Evolutionary conservation across 2,888 invertebrate genomes (phyloP).

Genomic region (Drosophila tanythrix): DNA sequence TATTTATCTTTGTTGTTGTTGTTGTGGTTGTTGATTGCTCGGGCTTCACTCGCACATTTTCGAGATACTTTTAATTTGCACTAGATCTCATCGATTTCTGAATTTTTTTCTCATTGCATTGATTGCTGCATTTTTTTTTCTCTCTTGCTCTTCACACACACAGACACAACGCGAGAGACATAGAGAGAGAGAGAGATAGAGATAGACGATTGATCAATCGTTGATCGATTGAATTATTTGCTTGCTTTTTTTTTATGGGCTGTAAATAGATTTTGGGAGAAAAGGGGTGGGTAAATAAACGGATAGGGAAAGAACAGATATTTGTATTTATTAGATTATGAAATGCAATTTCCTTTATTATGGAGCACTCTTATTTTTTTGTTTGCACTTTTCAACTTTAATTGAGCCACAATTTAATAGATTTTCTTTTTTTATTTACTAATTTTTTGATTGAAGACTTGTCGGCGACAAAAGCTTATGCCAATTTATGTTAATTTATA

Average conservation of each 20-base stretch:
- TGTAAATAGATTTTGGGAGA: constrained; percentile 53
- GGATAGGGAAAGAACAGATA: constrained; percentile 7
- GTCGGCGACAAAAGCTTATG: constrained; percentile 58
- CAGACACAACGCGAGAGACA: constrained; percentile 18
- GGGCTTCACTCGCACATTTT: constrained; percentile 63
- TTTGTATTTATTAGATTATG: constrained; percentile 12
- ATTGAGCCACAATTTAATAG: constrained; percentile 16
- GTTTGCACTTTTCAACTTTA: constrained; percentile 35
- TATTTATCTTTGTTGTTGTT: constrained; percentile 8
- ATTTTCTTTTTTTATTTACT: constrained; percentile 10
- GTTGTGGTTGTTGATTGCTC: constrained; percentile 11
- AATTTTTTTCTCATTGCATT: constrained; percentile 37
- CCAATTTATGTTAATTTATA: constrained; percentile 78
- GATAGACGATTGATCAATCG: constrained; percentile 12
- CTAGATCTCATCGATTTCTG: constrained; percentile 47
- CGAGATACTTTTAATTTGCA: constrained; percentile 48
- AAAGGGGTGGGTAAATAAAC: constrained; percentile 4
- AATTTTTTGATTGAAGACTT: constrained; percentile 13
- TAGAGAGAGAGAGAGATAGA: constrained; percentile 9
- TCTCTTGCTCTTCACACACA: constrained; percentile 19
- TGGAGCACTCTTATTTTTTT: constrained; percentile 13
- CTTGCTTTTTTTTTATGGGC: constrained; percentile 33
- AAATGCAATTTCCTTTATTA: constrained; percentile 6
- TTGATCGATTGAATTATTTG: constrained; percentile 48
- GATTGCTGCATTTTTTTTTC: constrained; percentile 30